phyloP scores from a whole-genome alignment of 2,888 invertebrate species.

The Chesias legatella region DNA sequence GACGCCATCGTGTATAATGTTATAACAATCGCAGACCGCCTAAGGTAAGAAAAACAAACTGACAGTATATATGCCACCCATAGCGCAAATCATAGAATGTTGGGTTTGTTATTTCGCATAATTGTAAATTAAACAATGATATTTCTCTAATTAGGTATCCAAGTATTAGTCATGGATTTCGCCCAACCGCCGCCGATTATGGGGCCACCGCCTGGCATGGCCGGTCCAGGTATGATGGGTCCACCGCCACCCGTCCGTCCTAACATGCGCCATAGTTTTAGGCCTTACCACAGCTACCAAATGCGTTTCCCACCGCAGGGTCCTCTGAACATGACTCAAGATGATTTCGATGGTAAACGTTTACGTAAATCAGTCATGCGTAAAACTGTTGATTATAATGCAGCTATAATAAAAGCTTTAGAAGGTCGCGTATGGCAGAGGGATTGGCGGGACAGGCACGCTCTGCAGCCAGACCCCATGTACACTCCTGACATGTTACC shows the following conservation, averaged over 20 bases:
- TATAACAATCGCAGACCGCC: slow-evolving; percentile 50
- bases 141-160: slow-evolving; percentile 73
- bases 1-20: slow-evolving; percentile 57
- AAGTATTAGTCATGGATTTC: slow-evolving; percentile 73
- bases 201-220: slow-evolving; percentile 67
- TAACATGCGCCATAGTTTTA: slow-evolving; percentile 74
- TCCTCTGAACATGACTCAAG: slow-evolving; percentile 87
- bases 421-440: slow-evolving; percentile 98
- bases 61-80: slow-evolving; percentile 32
- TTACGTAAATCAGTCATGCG: slow-evolving; percentile 97
- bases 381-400: slow-evolving; percentile 99
- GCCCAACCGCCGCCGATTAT: slow-evolving; percentile 72
- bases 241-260: slow-evolving; percentile 59
- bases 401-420: slow-evolving; percentile 94
- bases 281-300: slow-evolving; percentile 69
- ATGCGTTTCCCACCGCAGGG: slow-evolving; percentile 76
- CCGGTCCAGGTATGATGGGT: slow-evolving; percentile 37
- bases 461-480: slow-evolving; percentile 96
- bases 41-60: slow-evolving; percentile 57
- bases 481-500: slow-evolving; percentile 96
- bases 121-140: slow-evolving; percentile 41
- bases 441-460: slow-evolving; percentile 92
- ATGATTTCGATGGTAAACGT: slow-evolving; percentile 97
- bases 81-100: slow-evolving; percentile 21
- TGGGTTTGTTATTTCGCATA: slow-evolving; percentile 29